Base-by-base conservation (phyloP, 2,888 invertebrate genomes). In the Polia nebulosa region DNA sequence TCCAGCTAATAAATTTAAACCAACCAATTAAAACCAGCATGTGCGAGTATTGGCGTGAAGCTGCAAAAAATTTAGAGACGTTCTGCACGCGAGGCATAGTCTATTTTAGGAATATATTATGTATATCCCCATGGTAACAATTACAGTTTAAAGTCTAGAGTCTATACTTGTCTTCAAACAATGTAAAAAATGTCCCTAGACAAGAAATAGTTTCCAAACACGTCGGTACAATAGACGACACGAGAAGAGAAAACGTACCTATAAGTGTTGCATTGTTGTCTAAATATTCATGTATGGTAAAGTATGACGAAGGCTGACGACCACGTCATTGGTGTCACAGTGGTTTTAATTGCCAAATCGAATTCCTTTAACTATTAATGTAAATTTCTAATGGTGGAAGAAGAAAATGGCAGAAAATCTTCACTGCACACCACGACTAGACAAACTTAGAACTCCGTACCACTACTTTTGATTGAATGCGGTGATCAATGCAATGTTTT, bases 251-350 rank as follows among this genome's bases (percentile, higher is more conserved):
- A 86, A 87, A 84, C 78, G 79, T 84, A 81, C 79, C 69, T 74
- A 76, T 49, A 72, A n/a, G 70, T 71, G 60, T 65, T 81, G 74
- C 82, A 83, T 87, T 87, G 82, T 88, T 84, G 81, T 80, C 81
- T 89, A 86, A 89, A 90, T 91, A 91, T 90, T 90, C 87, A 91
- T 89, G 83, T 87, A 89, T 89, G 87, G 85, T 85, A 89, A 88
- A 89, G 80, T 86, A 80, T 78, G 78, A 82, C 85, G 89, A 90
- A 89, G 89, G 89, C 85, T 90, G 85, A 76, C 85, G 81, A 79
- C 85, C 81, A 85, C 85, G 86, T 88, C 87, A 87, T 82, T 70
- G 77, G 77, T 81, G 85, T 80, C 83, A 84, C 74, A 83, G 81
- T 80, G 85, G 87, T 88, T 63, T 87, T 87, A 82, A 86, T 86